phyloP scores from a whole-genome alignment of 2,797 vertebrate genomes.

The Hylomyscus alleni region DNA sequence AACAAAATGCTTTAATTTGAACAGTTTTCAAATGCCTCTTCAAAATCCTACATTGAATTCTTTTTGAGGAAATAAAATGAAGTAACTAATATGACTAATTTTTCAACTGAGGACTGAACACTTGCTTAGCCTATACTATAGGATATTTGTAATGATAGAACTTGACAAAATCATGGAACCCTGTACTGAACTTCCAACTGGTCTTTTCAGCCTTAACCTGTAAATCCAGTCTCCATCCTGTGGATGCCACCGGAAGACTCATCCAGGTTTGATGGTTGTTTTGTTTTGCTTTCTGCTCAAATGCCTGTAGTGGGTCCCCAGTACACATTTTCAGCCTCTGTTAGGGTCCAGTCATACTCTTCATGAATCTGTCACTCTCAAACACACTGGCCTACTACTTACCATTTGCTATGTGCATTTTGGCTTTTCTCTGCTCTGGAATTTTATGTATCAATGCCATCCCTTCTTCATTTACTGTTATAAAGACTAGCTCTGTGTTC shows the following conservation, averaged over 20 bases:
- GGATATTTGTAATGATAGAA: background rate
- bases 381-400: background rate
- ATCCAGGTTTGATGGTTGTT: background rate
- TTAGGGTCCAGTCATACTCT: background rate
- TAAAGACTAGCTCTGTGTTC: background rate
- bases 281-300: background rate
- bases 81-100: background rate
- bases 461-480: background rate
- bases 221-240: background rate
- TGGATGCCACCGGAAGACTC: background rate
- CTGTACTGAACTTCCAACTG: background rate
- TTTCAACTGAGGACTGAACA: background rate
- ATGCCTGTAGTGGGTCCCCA: background rate
- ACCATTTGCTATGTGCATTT: background rate
- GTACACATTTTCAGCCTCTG: background rate
- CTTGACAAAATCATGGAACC: background rate
- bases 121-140: background rate
- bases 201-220: background rate
- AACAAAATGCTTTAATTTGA: constrained; percentile 9
- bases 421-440: background rate
- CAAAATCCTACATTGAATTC: background rate
- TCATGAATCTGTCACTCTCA: background rate
- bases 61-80: background rate
- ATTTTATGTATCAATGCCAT: background rate
- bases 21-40: background rate